Evolutionary conservation across 2,888 invertebrate species (phyloP).

Genomic region (Nomada ferruginata): DNA sequence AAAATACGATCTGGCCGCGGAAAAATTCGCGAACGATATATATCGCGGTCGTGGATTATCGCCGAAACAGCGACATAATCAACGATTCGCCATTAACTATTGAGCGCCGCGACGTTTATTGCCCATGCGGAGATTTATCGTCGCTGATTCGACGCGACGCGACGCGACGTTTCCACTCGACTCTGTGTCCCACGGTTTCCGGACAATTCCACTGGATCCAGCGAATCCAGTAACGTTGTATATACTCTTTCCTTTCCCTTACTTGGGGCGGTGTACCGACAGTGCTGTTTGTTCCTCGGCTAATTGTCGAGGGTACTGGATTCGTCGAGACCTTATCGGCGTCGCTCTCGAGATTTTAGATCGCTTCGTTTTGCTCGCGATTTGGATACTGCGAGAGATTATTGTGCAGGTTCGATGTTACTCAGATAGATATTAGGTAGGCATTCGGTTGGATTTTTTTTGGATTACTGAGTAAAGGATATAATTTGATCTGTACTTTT

Average conservation of each 20-base stretch:
- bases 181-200: constrained; percentile 50
- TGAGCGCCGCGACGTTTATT: constrained; percentile 64
- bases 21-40: constrained; percentile 38
- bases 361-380: neutral
- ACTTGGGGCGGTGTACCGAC: neutral
- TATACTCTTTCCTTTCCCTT: neutral
- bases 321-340: neutral
- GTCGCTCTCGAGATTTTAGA: neutral
- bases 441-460: too few relatives aligned
- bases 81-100: constrained; percentile 61
- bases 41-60: constrained; percentile 58
- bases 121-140: constrained; percentile 63
- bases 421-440: too few relatives aligned
- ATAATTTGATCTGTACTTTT: too few relatives aligned
- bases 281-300: constrained; percentile 6
- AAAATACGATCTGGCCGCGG: constrained; percentile 7
- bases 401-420: neutral
- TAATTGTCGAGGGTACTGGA: constrained; percentile 11
- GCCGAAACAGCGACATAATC: constrained; percentile 65
- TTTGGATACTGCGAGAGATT: neutral
- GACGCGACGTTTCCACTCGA: constrained; percentile 50
- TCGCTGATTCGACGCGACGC: constrained; percentile 35
- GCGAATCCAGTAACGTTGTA: neutral
- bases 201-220: constrained; percentile 24
- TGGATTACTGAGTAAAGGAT: too few relatives aligned